Evolutionary conservation across 2,888 invertebrate species (phyloP), one percentile per base, ranked within the genome.

Genomic region (Chymomyza caudatula): DNA sequence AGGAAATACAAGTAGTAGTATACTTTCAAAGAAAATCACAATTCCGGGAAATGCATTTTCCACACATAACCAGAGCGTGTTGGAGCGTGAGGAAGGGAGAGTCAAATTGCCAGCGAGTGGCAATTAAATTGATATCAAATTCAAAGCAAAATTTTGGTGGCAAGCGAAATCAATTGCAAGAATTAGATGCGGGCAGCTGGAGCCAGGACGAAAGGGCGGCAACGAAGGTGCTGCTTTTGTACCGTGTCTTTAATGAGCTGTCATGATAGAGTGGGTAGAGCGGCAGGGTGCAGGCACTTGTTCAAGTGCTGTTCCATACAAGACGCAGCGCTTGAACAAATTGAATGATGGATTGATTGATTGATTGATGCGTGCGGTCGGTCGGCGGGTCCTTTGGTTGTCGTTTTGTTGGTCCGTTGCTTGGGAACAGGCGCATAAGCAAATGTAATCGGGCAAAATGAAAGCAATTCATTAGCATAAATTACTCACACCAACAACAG

Each of bases 391-490:
- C 22, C n/a, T 37, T 37, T 8, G 67, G 60, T 63, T 73, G 71
- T 8, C 29, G 29, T 37, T 37, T 37, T 11, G 29, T 37, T 37
- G 29, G 11, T 11, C 2, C 29, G 11, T 11, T 37, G 29, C 29
- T 25, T 25, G 0, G 5, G 5, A 25, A 25, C 25, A 37, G 52
- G 19, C 58, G 66, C 56, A 57, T 69, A 65, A 64, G 64, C 49
- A 65, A 61, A 64, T 65, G 63, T 60, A 60, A 67, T 42, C 52
- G 56, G 59, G 58, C 53, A 55, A 66, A 49, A 49, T 23, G 49
- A 19, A 58, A 61, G 60, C 80, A 65, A 73, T 80, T 80, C 73
- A 79, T 79, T 80, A 83, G 60, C 78, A 79, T 79, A 83, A 78
- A 79, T 77, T 79, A 83, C 66, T 60, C 73, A 67, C 76, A 72